Evolutionary conservation across 2,797 vertebrate genomes (phyloP).

Genomic region (Anguilla marmorata): DNA sequence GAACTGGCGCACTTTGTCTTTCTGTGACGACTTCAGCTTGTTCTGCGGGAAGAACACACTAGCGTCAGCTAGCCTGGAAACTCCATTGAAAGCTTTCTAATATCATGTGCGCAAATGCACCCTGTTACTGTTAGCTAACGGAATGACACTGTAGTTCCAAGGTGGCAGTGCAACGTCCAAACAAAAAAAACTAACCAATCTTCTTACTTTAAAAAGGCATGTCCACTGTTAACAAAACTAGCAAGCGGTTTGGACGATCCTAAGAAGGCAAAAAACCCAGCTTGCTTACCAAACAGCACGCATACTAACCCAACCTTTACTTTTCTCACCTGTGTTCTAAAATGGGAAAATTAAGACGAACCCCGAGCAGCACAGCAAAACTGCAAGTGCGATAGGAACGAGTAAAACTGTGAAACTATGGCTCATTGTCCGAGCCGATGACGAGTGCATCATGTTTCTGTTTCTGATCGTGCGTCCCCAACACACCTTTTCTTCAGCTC

Average conservation of each 20-base stretch:
- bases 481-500: neutral
- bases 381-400: neutral
- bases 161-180: neutral
- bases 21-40: slow-evolving; percentile 99
- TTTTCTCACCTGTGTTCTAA: neutral
- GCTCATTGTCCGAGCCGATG: neutral
- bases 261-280: neutral
- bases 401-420: neutral
- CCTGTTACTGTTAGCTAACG: neutral
- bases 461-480: neutral
- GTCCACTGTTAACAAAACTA: neutral
- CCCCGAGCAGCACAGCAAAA: no score
- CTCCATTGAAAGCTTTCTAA: neutral
- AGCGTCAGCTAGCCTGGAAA: neutral
- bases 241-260: neutral
- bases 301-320: neutral
- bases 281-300: neutral
- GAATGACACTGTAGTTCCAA: neutral
- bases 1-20: slow-evolving; percentile 99
- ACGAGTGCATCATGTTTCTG: neutral
- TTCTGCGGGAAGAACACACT: slow-evolving; percentile 73
- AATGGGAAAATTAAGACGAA: no score
- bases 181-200: neutral
- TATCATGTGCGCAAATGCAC: neutral
- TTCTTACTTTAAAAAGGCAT: neutral